A percentile compares a stretch with the other conserved stretches of the same genome.
Evolutionary conservation across 2,888 invertebrate genomes (phyloP).

Genomic region (Rambutsinella grinnellia): DNA sequence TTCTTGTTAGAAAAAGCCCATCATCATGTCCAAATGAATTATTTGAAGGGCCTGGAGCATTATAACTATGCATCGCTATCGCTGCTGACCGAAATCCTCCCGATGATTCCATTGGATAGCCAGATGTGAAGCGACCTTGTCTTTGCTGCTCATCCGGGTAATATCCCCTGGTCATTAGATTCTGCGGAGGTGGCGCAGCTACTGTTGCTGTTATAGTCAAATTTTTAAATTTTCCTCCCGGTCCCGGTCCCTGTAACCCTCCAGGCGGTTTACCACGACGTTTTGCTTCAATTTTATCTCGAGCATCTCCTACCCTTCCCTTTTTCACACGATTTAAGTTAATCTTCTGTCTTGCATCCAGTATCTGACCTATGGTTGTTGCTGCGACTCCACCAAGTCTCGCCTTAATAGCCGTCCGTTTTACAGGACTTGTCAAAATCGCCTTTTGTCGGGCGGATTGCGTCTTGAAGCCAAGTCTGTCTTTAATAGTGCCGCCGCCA

Average conservation of each 20-base stretch:
- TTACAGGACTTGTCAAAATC: neutral
- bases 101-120: conserved; percentile 50
- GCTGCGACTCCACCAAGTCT: conserved; percentile 51
- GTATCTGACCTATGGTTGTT: conserved; percentile 45
- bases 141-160: conserved; percentile 28
- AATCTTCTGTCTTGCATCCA: conserved; percentile 65
- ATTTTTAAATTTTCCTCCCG: conserved; percentile 51
- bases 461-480: conserved; percentile 44
- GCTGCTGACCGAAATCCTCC: conserved; percentile 41
- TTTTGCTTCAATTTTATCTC: conserved; percentile 64
- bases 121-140: conserved; percentile 32
- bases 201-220: conserved; percentile 58
- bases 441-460: conserved; percentile 33
- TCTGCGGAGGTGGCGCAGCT: conserved; percentile 12
- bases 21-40: conserved; percentile 40
- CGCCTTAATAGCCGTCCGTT: conserved; percentile 37
- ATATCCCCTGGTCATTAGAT: conserved; percentile 2
- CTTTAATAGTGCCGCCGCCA: conserved; percentile 35
- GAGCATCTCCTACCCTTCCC: conserved; percentile 63
- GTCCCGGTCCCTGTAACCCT: neutral
- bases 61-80: conserved; percentile 25
- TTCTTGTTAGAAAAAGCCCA: conserved; percentile 60
- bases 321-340: conserved; percentile 63
- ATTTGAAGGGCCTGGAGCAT: conserved; percentile 17
- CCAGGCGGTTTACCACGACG: conserved; percentile 37